A percentile compares a stretch with the other conserved stretches of the same genome.
Conservation (phyloP, 2,113 vertebrate species). For the Illadopsis cleaveri region DNA sequence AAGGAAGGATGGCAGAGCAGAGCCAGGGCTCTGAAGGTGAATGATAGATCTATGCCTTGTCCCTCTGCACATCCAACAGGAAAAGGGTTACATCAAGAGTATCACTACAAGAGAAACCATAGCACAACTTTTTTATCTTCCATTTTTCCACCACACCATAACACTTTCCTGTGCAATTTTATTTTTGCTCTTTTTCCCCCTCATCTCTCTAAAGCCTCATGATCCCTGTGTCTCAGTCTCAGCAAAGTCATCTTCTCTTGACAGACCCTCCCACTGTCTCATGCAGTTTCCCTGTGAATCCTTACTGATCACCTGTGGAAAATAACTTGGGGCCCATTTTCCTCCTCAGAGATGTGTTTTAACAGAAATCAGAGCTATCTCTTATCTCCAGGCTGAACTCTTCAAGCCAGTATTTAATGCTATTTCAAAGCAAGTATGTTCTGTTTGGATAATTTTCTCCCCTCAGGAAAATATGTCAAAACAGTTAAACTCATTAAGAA, state of each 20-base stretch:
- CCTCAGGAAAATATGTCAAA: background rate
- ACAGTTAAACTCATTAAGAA: background rate
- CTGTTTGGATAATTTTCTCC: background rate
- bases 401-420: background rate
- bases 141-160: background rate
- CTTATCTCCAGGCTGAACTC: background rate
- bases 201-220: background rate
- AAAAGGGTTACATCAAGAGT: background rate
- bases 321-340: background rate
- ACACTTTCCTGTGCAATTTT: background rate
- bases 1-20: background rate
- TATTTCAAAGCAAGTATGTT: background rate
- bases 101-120: background rate
- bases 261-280: background rate
- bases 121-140: background rate
- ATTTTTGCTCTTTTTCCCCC: background rate
- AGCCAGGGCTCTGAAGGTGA: background rate
- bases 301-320: background rate
- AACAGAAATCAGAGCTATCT: background rate
- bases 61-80: background rate
- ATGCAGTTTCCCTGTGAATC: background rate
- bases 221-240: background rate
- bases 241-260: background rate
- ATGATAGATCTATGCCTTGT: background rate
- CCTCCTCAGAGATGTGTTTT: background rate